Percentiles rank a stretch among this genome's conserved stretches.
Conservation (phyloP, 2,888 invertebrate genomes). For the Cataglyphis cursor region DNA sequence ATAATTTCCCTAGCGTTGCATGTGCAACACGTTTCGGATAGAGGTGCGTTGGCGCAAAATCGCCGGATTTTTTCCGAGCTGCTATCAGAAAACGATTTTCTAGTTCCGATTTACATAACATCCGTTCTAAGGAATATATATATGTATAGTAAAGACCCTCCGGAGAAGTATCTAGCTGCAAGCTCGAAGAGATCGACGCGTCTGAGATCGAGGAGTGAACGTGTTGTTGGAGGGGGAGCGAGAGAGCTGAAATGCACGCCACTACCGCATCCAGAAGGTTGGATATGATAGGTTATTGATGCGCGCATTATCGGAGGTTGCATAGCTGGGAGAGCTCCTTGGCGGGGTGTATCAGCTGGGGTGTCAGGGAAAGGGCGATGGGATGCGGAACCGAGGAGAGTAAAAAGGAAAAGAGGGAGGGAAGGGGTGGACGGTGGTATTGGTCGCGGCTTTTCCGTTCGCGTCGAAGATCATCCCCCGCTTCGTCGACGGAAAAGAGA, state of each 20-base stretch:
- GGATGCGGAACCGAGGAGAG: conserved; percentile 47
- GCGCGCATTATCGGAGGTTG: conserved; percentile 81
- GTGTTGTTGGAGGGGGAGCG: conserved; percentile 43
- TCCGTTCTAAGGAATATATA: conserved; percentile 53
- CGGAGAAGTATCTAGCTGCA: conserved; percentile 61
- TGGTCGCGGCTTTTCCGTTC: conserved; percentile 61
- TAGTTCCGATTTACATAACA: conserved; percentile 48
- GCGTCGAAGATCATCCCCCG: conserved; percentile 74
- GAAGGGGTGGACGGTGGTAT: conserved; percentile 43
- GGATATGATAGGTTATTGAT: conserved; percentile 85
- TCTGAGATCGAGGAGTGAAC: conserved; percentile 50
- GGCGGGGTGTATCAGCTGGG: conserved; percentile 68
- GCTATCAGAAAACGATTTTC: conserved; percentile 58
- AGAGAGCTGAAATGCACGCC: conserved; percentile 40
- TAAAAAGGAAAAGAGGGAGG: conserved; percentile 11
- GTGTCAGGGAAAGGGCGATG: conserved; percentile 61
- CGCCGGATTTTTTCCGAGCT: conserved; percentile 43
- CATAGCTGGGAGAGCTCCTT: conserved; percentile 71
- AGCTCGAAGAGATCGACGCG: conserved; percentile 62
- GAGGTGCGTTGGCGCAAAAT: conserved; percentile 32
- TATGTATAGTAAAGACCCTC: conserved; percentile 50
- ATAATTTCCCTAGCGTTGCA: neutral
- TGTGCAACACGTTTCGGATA: conserved; percentile 34
- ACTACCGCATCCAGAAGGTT: conserved; percentile 71
- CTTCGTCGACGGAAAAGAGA: conserved; percentile 59